A percentile compares a stretch with the other conserved stretches of the same genome.
Evolutionary conservation across 92 coral and sea anemone species (phyloP).

Genomic region (Paragorgia papillata): DNA sequence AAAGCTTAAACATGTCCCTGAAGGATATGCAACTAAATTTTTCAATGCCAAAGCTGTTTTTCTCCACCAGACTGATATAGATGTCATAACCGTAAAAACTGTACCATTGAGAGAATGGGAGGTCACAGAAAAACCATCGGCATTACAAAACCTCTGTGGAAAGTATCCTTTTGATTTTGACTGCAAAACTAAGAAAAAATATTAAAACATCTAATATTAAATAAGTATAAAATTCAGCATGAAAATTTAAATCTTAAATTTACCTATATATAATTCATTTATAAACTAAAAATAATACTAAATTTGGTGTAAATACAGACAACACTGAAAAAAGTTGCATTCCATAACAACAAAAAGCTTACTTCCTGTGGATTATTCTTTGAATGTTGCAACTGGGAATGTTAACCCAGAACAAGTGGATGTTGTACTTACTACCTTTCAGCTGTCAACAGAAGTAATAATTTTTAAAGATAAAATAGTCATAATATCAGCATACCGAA

Average conservation of each 20-base stretch:
- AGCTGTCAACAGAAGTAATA: not conserved
- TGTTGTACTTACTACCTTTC: slow-evolving; percentile 6
- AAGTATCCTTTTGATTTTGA: not conserved
- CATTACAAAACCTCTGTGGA: not conserved
- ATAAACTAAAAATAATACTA: no score
- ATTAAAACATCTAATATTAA: no score
- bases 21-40: not conserved
- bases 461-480: no score
- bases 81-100: not conserved
- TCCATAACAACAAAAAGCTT: no score
- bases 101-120: slow-evolving; percentile 9
- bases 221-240: no score
- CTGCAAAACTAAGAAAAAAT: no score
- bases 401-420: slow-evolving; percentile 16
- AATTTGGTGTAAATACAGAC: not conserved
- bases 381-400: slow-evolving; percentile 39
- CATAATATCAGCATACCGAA: no score
- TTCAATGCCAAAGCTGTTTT: slow-evolving; percentile 15
- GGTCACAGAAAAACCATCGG: not conserved
- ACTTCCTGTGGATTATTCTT: slow-evolving; percentile 2
- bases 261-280: no score
- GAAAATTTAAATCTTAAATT: no score
- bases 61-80: slow-evolving; percentile 9
- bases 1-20: slow-evolving; percentile 9
- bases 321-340: no score